Evolutionary conservation across 2,888 invertebrate species (phyloP).

Genomic region (Boloria euphrosyne): DNA sequence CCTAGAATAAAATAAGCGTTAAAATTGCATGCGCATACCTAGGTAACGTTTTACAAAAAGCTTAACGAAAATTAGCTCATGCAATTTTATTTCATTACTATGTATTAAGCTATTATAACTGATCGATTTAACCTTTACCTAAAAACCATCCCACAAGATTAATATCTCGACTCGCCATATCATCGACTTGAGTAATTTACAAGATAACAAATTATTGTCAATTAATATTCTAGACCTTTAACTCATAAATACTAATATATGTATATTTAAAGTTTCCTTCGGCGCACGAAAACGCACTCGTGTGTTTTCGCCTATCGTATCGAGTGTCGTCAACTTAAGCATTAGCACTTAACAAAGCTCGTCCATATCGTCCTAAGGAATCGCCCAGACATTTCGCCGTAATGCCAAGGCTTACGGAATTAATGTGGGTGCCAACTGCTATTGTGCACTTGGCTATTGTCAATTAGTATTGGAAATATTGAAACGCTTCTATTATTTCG

Average conservation of each 20-base stretch:
- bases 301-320: slow-evolving; percentile 54
- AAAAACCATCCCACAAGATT: slow-evolving; percentile 29
- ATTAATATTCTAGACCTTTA: background rate
- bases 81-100: slow-evolving; percentile 12
- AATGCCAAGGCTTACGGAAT: slow-evolving; percentile 72
- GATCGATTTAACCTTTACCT: slow-evolving; percentile 27
- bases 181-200: slow-evolving; percentile 25
- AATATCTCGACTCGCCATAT: slow-evolving; percentile 25
- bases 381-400: slow-evolving; percentile 60
- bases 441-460: slow-evolving; percentile 63
- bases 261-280: background rate
- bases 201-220: slow-evolving; percentile 21
- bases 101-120: slow-evolving; percentile 25
- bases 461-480: slow-evolving; percentile 64
- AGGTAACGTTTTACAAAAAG: slow-evolving; percentile 5
- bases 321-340: slow-evolving; percentile 53
- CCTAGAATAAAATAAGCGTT: too few species aligned
- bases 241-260: background rate
- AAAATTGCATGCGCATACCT: too few species aligned
- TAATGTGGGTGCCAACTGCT: slow-evolving; percentile 62
- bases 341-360: slow-evolving; percentile 64
- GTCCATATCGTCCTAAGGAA: slow-evolving; percentile 69
- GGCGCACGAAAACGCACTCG: slow-evolving; percentile 18
- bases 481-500: slow-evolving; percentile 48
- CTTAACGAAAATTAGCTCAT: slow-evolving; percentile 3